Base-by-base conservation (phyloP, 2,888 invertebrate species). In the Zaprionus lineosus region DNA sequence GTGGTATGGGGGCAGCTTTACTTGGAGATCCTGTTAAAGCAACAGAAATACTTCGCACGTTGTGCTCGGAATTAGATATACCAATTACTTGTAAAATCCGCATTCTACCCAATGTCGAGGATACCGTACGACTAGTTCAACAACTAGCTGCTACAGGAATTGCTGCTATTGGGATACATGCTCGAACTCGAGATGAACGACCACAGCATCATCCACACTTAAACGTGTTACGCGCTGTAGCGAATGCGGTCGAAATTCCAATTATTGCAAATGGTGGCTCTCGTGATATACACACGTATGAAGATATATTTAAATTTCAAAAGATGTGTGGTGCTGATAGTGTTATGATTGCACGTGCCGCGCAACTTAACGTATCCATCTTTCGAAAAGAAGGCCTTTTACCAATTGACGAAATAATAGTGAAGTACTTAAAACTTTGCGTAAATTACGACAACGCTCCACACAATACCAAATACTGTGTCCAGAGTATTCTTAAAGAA, bases 251-350 rank as follows among this genome's bases (percentile, higher is more conserved):
- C 47, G 89, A 91, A 28, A 95, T 99, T 88, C 99, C 99, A 28
- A 95, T 99, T 3, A 98, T 99, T 87, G 98, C 98, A 14, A 99
- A 99, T 92, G 99, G 99, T n/a, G 98, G 98, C 12, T 99, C 99
- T 0, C 94, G 93, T 88, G 95, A 95, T 88, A 96, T 96, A 72
- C 93, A 92, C 84, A 93, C 91, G 72, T 93, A 93, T 88, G 91
- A 89, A 46, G 97, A 98, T 88, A 94, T 98, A 72, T 89, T 91
- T 6, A 94, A 93, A 87, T 99, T 98, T 88, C 93, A 93, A 76
- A 88, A 92, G 58, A 89, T 92, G 6, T 95, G 97, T 46, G 96
- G 96, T 1, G 94, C 96, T 59, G 93, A 93, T 18, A 97, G 98
- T 90, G 95, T 99, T 0, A 99, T 99, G 99, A 88, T 99, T 43